These are phyloP conservation scores for Agonopterix heracliana DNA, from an alignment of 2,888 invertebrate species.

Conservation along the genomic window DNA sequence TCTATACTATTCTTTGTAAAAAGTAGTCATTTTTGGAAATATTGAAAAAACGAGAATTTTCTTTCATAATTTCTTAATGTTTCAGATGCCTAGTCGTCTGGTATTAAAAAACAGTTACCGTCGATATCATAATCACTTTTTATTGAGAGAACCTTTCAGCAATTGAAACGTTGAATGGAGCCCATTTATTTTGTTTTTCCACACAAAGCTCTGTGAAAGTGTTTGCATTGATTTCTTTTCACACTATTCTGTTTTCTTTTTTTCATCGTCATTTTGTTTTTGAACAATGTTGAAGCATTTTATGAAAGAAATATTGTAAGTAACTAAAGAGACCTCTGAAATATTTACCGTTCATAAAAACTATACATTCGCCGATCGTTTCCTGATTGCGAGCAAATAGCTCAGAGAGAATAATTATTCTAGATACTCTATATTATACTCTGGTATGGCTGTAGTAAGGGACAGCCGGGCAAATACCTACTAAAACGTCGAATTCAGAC, in stretches of 20 bases:
- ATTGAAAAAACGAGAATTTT: constrained; percentile 15
- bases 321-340: too few species aligned
- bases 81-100: constrained; percentile 53
- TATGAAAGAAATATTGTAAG: not conserved
- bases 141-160: constrained; percentile 8
- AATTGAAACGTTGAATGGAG: not conserved
- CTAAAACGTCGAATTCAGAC: too few species aligned
- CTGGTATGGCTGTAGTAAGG: too few species aligned
- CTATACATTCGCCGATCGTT: too few species aligned
- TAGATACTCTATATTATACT: too few species aligned
- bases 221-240: constrained; percentile 25
- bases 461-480: too few species aligned
- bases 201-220: constrained; percentile 19
- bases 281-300: constrained; percentile 41
- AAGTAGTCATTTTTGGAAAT: too few species aligned
- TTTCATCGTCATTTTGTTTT: constrained; percentile 21
- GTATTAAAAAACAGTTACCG: constrained; percentile 19
- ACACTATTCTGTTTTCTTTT: constrained; percentile 20
- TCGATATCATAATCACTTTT: constrained; percentile 19
- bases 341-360: too few species aligned
- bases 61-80: constrained; percentile 55
- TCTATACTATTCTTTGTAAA: too few species aligned
- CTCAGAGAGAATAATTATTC: too few species aligned
- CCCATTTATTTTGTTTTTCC: constrained; percentile 17
- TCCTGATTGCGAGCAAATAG: too few species aligned